Evolutionary conservation across 1,140 invertebrate genomes (phyloP), one percentile per base, ranked within the genome.

Genomic region (Magallana ariakensis): DNA sequence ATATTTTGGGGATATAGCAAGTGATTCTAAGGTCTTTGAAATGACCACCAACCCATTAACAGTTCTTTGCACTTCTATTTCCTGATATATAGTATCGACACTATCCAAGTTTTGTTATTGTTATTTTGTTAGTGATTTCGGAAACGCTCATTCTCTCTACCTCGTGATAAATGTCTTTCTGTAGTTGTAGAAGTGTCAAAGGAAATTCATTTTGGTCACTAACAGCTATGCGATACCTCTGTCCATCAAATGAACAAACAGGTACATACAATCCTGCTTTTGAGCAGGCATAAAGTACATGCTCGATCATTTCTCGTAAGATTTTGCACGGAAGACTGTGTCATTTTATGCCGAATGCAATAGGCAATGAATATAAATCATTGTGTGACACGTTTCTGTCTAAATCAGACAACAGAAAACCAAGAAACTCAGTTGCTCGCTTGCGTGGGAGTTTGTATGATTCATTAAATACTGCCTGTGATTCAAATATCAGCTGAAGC

Each of bases 241-340:
- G 87, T 0, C 89, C 87, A 80, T 90, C 87, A 85, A 88, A 90
- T 6, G 83, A 85, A 55, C 62, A 62, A 46, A 82, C 83, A 8
- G 87, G 87, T 0, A 86, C 70, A 85, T 88, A 84, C 1, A 88
- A 11, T 26, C 85, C 89, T 53, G 1, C n/a, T 7, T 58, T 75
- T 58, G n/a, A 46, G 54, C 87, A 90, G 26, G 82, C 22, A 13
- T 22, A 0, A 2, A 85, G 55, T 13, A 87, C 80, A n/a, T 83
- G 22, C 53, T 90, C 82, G 0, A 70, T 5, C 55, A 85, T 83
- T 15, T 82, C 19, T 16, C 75, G 15, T 54, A 89, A 19, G 4
- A 70, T 75, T 2, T 60, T 54, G 3, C 16, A 22, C 0, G 22
- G n/a, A 6, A 88, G n/a, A 62, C 85, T 86, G 55, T 88, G 85